Base-by-base conservation (phyloP, 2,113 vertebrate genomes). In the Tragelaphus strepsiceros region DNA sequence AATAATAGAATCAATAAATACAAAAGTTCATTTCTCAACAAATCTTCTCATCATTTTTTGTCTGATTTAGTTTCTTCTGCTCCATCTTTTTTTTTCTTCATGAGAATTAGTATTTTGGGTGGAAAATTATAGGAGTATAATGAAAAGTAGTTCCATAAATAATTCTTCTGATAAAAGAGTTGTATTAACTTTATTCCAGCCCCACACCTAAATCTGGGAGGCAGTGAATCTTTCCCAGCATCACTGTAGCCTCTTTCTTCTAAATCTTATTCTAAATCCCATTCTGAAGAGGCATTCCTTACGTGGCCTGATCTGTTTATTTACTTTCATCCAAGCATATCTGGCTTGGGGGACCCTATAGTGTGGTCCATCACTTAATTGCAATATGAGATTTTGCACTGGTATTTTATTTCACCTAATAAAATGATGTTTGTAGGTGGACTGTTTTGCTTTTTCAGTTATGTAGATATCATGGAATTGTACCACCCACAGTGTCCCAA, bases 401-500 rank as follows among this genome's bases (percentile, higher is more conserved):
- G 53, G 0, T 7, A 9, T 91, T 96, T 86, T 98, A 82, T 97
- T 98, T 98, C 85, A 98, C 94, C 96, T 97, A 94, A 96, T 90
- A 97, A 97, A 97, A 96, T 94, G 61, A 87, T 39, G 58, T 61
- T 96, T 92, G 83, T 96, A 92, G 95, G 94, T 90, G 82, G 91
- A 86, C 77, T 74, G 5, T 67, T 87, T 98, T 97, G 17, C 46
- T 81, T 86, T 94, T n/a, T 49, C 53, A 54, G 62, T 91, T 97
- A 94, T 96, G 67, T 88, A 95, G 96, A 95, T 96, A 89, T 94
- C 98, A 98, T 98, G 90, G 98, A 97, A 94, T 95, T 94, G 13
- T 67, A 96, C 94, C 77, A 92, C 98, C 96, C 90, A 97, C 95
- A 0, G 59, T 97, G 97, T 97, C 98, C 97, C 98, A 98, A 98